Evolutionary conservation across 2,113 vertebrate species (phyloP).

Genomic region (Puntigrus tetrazona): DNA sequence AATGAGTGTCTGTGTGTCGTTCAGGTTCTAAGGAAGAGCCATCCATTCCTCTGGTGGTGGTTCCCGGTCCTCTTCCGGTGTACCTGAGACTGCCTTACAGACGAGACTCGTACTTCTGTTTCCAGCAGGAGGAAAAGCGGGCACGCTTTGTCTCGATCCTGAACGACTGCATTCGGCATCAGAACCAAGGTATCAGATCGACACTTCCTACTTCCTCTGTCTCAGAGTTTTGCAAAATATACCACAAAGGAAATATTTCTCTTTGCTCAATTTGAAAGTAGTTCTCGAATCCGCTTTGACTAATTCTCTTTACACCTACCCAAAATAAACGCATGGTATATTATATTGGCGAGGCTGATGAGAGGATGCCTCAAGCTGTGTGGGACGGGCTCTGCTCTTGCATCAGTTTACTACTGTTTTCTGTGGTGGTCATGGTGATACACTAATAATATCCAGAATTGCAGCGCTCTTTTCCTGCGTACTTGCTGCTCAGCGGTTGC

Average conservation of each 20-base stretch:
- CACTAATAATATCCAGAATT: constrained; percentile 72
- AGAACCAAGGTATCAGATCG: constrained; percentile 78
- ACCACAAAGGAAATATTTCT: not conserved
- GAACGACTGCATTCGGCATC: constrained; percentile 82
- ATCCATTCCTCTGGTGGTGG: constrained; percentile 65
- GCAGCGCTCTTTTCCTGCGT: constrained; percentile 75
- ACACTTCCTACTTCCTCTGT: not conserved
- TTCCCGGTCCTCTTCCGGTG: constrained; percentile 79
- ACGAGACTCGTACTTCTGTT: constrained; percentile 83
- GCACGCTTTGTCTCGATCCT: constrained; percentile 75
- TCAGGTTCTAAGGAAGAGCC: constrained; percentile 77
- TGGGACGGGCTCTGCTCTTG: not conserved
- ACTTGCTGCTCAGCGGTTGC: constrained; percentile 70
- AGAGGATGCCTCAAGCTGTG: not conserved
- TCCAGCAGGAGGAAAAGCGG: constrained; percentile 71
- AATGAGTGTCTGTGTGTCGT: constrained; percentile 21
- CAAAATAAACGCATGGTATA: not conserved
- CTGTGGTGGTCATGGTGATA: constrained; percentile 54
- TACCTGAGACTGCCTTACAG: constrained; percentile 84
- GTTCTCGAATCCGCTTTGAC: not conserved
- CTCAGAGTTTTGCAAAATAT: not conserved
- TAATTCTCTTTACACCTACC: not conserved
- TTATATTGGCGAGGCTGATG: not conserved
- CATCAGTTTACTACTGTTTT: constrained; percentile 35
- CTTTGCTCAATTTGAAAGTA: not conserved